Evolutionary conservation across 2,888 invertebrate genomes (phyloP), one percentile per base, ranked within the genome.

Genomic region (Himalopsyche japonica): DNA sequence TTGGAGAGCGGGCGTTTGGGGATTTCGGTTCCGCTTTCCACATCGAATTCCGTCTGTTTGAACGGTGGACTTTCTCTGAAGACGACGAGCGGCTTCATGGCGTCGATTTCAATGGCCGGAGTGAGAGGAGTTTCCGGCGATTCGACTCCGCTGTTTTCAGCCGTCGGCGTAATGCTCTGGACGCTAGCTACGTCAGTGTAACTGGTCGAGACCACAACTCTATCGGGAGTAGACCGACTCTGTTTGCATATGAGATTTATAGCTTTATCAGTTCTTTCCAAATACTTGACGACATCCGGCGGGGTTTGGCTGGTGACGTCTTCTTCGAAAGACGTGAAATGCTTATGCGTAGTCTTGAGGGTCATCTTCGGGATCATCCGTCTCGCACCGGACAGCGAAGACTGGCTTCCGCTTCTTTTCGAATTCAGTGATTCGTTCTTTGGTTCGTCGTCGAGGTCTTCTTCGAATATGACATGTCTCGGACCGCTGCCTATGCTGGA

Each of bases 1-100:
- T 92, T 92, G 4, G 92, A 90, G 27, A 90, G 89, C 81, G 91
- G 91, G 86, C 91, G 91, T 78, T 89, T 88, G 70, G 90, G 88
- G n/a, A 85, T 48, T 24, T 87, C 87, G 4, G 20, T 20, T 15
- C 87, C 87, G 0, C 82, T 86, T 79, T 78, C 86, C 47, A 32
- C 86, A 85, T 85, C 86, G 32, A 48, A 79, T 43, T 84, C 84
- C 18, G 37, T 80, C 43, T 78, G 79, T 48, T 64, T 84, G 12
- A 27, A 70, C 18, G 64, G 81, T 18, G 77, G 80, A 49, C 43
- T 80, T 6, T 85, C 85, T 27, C 85, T 83, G 79, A 86, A 77
- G n/a, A 85, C 57, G 12, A 87, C 82, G 18, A 81, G 34, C 12
- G 83, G 81, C 70, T 83, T 83, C 30, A 70, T 27, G 12, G 76